Percentiles rank a stretch among this genome's conserved stretches.
Conservation (phyloP, 2,888 invertebrate species). For the Pachydiplax longipennis region DNA sequence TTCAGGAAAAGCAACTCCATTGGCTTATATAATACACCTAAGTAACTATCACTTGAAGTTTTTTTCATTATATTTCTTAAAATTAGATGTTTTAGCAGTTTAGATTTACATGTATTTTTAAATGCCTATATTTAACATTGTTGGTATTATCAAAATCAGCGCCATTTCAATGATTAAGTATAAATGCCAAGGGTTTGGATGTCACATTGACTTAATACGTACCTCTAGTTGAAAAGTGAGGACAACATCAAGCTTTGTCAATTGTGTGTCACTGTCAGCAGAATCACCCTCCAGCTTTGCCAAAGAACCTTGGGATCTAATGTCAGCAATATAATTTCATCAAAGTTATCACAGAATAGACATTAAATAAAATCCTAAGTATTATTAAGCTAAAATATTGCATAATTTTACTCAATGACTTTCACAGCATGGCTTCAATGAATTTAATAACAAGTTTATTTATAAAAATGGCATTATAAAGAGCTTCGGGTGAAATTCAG, state of each 20-base stretch:
- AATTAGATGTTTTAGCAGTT: too few relatives aligned
- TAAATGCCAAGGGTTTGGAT: neutral
- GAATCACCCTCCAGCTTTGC: conserved; percentile 93
- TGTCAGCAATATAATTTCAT: conserved; percentile 45
- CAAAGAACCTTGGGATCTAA: conserved; percentile 88
- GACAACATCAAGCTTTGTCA: conserved; percentile 98
- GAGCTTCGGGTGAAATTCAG: conserved; percentile 16
- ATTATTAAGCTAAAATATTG: neutral
- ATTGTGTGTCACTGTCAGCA: conserved; percentile 92
- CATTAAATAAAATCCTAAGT: neutral
- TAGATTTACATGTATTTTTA: too few relatives aligned
- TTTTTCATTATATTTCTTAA: too few relatives aligned
- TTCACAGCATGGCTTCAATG: conserved; percentile 9
- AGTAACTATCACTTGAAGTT: too few relatives aligned
- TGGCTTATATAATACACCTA: too few relatives aligned
- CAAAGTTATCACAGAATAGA: neutral
- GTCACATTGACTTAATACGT: conserved; percentile 55
- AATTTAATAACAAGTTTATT: conserved; percentile 10
- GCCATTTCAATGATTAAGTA: neutral
- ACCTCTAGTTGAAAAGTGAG: conserved; percentile 96
- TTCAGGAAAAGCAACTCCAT: too few relatives aligned
- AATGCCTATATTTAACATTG: too few relatives aligned
- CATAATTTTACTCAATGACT: neutral
- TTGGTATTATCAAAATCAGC: too few relatives aligned
- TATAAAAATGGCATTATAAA: conserved; percentile 8